Conservation (phyloP, 2,113 vertebrate genomes). For the Oxygymnocypris stewartii region DNA sequence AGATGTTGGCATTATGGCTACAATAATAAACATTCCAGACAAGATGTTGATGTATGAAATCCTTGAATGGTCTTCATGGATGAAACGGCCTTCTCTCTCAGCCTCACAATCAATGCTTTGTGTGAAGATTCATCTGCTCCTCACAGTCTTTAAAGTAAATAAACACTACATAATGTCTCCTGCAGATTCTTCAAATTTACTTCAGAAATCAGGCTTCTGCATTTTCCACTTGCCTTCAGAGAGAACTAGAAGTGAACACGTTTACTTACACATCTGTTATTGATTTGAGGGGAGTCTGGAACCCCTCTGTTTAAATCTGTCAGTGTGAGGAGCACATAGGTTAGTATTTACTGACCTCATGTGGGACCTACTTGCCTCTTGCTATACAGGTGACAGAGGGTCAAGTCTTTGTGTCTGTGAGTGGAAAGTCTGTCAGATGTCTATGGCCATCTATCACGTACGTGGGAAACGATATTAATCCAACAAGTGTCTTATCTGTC, state of each 20-base stretch:
- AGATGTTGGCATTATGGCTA: slow-evolving; percentile 3
- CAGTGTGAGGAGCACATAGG: slow-evolving; percentile 15
- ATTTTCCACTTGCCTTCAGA: slow-evolving; percentile 35
- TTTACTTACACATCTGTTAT: slow-evolving; percentile 53
- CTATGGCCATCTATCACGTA: background rate
- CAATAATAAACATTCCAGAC: slow-evolving; percentile 15
- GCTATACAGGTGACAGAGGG: slow-evolving; percentile 28
- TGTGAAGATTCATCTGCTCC: slow-evolving; percentile 31
- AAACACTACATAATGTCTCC: slow-evolving; percentile 44
- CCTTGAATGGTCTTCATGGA: slow-evolving; percentile 28
- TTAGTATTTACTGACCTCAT: slow-evolving; percentile 36
- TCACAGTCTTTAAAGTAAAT: slow-evolving; percentile 20
- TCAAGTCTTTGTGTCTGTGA: slow-evolving; percentile 10
- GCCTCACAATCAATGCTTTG: slow-evolving; percentile 30
- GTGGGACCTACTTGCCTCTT: slow-evolving; percentile 38
- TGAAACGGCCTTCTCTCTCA: slow-evolving; percentile 17
- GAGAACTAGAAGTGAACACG: slow-evolving; percentile 42
- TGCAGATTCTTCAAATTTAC: slow-evolving; percentile 49
- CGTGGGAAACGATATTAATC: background rate
- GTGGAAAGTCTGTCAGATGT: slow-evolving; percentile 25
- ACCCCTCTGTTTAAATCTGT: slow-evolving; percentile 47
- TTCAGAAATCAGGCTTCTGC: slow-evolving; percentile 52
- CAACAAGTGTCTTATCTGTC: slow-evolving; percentile 20
- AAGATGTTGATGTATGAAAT: slow-evolving; percentile 16
- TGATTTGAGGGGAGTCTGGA: slow-evolving; percentile 49